Base-by-base conservation (phyloP, 2,797 vertebrate genomes). In the Acestrorhynchus altus region DNA sequence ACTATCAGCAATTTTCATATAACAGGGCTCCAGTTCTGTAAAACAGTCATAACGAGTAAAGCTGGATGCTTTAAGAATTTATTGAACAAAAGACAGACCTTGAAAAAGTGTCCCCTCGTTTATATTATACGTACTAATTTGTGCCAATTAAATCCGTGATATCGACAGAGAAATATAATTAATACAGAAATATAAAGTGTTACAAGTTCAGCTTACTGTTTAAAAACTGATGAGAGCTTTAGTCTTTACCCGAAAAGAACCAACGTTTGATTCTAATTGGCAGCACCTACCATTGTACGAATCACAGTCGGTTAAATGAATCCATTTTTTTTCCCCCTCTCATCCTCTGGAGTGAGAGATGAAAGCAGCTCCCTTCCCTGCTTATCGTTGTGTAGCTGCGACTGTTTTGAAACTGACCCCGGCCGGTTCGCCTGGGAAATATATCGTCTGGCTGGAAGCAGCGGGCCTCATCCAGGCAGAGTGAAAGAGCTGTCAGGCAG, bases 401-500 rank as follows among this genome's bases (percentile, higher is more conserved):
- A 82, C 83, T 85, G 86, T 78, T 85, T 77, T 75, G 59, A 87
- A 88, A 82, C 85, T 81, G 54, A 86, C 81, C 84, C 78, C 4
- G 74, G 76, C 26, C 82, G 81, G 80, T 86, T 63, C 70, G 82
- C 85, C 82, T 76, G 87, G 80, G 86, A 89, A 88, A 91, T 90
- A 87, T 90, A 92, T 90, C 88, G 86, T 85, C 85, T 90, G 44
- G 80, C 86, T 51, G 77, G 83, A 81, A 87, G 85, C 77, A 87
- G 82, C 82, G 49, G 85, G 83, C 84, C 88, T 86, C 85, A 92
- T 88, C 89, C 82, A 74, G 82, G 79, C 71, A 67, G 85, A 87
- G 86, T 86, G 86, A 90, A 87, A 88, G 84, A 90, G 86, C 88
- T 92, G 91, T 90, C 91, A 92, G 88, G 81, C 71, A 77, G 83